These are phyloP conservation scores for Ictalurus furcatus DNA, from an alignment of 2,113 vertebrate genomes.

Conservation along the genomic window DNA sequence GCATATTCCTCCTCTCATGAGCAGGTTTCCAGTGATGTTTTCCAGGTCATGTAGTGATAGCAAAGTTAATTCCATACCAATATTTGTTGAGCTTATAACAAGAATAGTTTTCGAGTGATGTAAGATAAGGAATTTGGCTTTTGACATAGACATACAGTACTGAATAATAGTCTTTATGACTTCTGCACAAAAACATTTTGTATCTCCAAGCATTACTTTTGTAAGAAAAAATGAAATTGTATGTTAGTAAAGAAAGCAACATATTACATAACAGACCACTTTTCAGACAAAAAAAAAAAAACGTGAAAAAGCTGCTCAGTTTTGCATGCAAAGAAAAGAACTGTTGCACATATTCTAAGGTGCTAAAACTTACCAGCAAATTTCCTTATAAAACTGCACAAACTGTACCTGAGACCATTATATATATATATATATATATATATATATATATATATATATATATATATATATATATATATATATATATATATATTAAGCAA, in stretches of 20 bases:
- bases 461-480: too few species aligned
- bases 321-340: background rate
- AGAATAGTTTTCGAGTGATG: slow-evolving; percentile 35
- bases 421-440: too few species aligned
- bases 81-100: slow-evolving; percentile 53
- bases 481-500: background rate
- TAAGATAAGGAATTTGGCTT: slow-evolving; percentile 54
- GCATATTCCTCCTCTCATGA: background rate
- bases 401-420: background rate
- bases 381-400: background rate
- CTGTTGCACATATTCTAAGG: background rate
- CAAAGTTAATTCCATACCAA: slow-evolving; percentile 13
- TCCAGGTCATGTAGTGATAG: background rate
- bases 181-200: background rate
- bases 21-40: background rate
- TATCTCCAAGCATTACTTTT: background rate
- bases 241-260: background rate
- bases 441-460: too few species aligned
- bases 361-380: background rate
- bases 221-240: background rate
- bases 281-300: background rate
- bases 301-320: background rate
- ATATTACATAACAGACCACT: background rate
- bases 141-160: background rate
- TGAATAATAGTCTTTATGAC: background rate